phyloP scores from a whole-genome alignment of 2,797 vertebrate species.

The Loris lydekkerianus region DNA sequence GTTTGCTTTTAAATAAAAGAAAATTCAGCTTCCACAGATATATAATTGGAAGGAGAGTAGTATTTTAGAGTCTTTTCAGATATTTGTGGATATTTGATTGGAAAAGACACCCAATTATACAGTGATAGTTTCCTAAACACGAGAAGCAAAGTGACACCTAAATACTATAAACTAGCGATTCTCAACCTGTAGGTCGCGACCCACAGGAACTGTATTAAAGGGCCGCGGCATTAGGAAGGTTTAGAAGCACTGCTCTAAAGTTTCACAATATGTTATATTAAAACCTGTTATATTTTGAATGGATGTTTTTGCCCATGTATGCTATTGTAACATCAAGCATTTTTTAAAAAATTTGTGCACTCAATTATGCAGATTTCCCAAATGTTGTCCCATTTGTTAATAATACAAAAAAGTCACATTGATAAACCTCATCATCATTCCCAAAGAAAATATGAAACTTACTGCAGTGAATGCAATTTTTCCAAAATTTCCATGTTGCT shows the following conservation, averaged over 20 bases:
- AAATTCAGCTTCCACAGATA: not conserved
- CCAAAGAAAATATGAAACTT: constrained; percentile 50
- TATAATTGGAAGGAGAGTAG: not conserved
- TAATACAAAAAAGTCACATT: constrained; percentile 1
- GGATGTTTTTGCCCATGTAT: not conserved
- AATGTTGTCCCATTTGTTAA: constrained; percentile 1
- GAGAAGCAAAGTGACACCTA: not conserved
- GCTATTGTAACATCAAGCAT: not conserved
- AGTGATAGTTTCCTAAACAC: constrained; percentile 5
- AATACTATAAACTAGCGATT: not conserved
- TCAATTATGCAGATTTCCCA: constrained; percentile 8
- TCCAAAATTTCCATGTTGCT: constrained; percentile 46
- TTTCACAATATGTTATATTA: not conserved
- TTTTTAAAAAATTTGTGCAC: not conserved
- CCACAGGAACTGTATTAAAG: no score
- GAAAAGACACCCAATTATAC: constrained; percentile 29
- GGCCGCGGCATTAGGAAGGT: no score
- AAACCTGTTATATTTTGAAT: not conserved
- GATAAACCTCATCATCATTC: constrained; percentile 25
- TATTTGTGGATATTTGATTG: constrained; percentile 43
- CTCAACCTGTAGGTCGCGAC: no score
- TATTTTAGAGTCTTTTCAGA: not conserved
- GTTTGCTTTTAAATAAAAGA: not conserved
- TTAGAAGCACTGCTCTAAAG: not conserved
- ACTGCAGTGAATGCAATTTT: not conserved